Evolutionary conservation across 2,113 vertebrate genomes (phyloP).

Genomic region (Syngnathus floridae): DNA sequence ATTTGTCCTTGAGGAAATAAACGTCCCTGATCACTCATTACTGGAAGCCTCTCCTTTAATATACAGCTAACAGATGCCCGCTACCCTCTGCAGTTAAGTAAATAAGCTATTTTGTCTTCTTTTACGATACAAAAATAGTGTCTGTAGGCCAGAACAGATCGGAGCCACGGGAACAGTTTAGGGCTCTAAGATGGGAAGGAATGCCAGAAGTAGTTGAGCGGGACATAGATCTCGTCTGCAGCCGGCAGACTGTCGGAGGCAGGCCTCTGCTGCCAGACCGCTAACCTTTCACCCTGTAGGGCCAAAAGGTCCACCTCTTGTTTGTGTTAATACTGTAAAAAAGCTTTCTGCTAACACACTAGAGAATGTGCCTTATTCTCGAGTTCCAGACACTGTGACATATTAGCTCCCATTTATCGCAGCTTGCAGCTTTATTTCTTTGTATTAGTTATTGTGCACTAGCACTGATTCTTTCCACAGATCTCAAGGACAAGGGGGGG

Average conservation of each 20-base stretch:
- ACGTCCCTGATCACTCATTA: not conserved
- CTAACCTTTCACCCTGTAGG: conserved; percentile 57
- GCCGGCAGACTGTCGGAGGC: conserved; percentile 62
- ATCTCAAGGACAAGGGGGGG: not conserved
- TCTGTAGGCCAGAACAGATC: conserved; percentile 29
- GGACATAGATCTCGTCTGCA: conserved; percentile 48
- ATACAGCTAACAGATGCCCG: too few relatives aligned
- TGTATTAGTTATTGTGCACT: not conserved
- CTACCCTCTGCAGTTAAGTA: not conserved
- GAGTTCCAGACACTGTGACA: not conserved
- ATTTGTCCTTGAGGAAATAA: not conserved
- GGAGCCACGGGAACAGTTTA: conserved; percentile 22
- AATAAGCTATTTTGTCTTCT: conserved; percentile 1
- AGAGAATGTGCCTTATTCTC: conserved; percentile 25
- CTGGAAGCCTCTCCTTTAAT: not conserved
- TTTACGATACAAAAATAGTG: conserved; percentile 1
- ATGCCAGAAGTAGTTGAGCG: conserved; percentile 42
- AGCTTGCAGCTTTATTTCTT: not conserved
- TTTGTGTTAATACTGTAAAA: conserved; percentile 60
- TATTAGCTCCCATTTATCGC: not conserved
- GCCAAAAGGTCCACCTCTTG: conserved; percentile 43
- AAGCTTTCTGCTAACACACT: conserved; percentile 28
- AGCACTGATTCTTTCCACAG: not conserved
- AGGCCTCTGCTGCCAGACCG: conserved; percentile 53
- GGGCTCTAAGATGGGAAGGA: conserved; percentile 68